Percentiles rank a stretch among this genome's conserved stretches.
Evolutionary conservation across 2,888 invertebrate species (phyloP).

Genomic region (Ceraclea dissimilis): DNA sequence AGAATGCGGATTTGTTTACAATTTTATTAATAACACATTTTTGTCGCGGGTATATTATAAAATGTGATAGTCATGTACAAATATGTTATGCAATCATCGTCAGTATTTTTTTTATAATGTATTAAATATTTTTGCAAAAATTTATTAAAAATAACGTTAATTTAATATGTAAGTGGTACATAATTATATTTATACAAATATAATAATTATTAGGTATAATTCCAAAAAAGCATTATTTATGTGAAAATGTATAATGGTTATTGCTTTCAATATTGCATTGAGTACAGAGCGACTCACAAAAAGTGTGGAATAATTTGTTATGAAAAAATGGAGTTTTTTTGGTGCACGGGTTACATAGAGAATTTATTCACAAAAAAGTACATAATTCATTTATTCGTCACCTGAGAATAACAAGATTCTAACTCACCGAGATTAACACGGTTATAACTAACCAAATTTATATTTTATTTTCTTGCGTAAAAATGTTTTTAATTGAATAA

Average conservation of each 20-base stretch:
- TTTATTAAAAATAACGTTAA: background rate
- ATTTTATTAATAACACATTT: background rate
- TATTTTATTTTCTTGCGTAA: no score
- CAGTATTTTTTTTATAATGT: background rate
- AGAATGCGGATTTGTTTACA: background rate
- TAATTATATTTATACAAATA: slow-evolving; percentile 1
- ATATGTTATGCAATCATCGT: background rate
- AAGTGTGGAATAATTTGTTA: no score
- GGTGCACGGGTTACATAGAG: no score
- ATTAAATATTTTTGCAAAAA: slow-evolving; percentile 1
- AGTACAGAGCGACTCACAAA: background rate
- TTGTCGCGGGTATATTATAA: background rate
- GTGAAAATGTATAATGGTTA: slow-evolving; percentile 1
- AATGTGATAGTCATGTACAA: background rate
- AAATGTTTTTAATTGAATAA: no score
- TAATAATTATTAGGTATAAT: background rate
- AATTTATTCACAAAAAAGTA: no score
- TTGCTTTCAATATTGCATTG: background rate
- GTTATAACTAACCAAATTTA: no score
- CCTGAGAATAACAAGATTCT: no score
- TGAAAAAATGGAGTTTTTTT: no score
- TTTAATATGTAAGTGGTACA: background rate
- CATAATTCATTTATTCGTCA: no score
- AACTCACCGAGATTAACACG: no score
- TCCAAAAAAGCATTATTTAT: background rate